Conservation (phyloP, 2,113 vertebrate species). For the Myotis yumanensis region DNA sequence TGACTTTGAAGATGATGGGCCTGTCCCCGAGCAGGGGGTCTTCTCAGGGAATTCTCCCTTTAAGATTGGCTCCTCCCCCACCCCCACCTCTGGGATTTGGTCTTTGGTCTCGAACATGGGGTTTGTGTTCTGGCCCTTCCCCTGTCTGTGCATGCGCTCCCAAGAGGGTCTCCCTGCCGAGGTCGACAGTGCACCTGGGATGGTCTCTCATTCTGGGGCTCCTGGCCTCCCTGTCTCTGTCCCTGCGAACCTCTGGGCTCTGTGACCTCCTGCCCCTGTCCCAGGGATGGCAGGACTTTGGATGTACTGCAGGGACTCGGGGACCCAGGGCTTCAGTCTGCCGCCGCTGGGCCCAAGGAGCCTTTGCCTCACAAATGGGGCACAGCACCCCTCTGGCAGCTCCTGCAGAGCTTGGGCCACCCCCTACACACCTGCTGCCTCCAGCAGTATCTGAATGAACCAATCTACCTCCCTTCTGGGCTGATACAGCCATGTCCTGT, state of each 20-base stretch:
- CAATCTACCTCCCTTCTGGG: not conserved
- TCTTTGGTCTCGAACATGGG: constrained; percentile 17
- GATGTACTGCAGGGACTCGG: not conserved
- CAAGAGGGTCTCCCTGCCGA: not conserved
- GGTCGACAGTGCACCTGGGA: constrained; percentile 8
- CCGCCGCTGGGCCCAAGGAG: constrained; percentile 11
- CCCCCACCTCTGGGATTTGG: not conserved
- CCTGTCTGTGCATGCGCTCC: constrained; percentile 72
- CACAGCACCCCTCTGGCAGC: constrained; percentile 66
- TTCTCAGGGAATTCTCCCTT: constrained; percentile 73
- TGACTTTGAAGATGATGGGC: not conserved
- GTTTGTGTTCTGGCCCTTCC: constrained; percentile 1
- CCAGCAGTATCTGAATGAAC: not conserved
- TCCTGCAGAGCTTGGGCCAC: not conserved
- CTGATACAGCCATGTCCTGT: not conserved
- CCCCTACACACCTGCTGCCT: not conserved
- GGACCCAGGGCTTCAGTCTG: not conserved
- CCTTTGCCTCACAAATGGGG: constrained; percentile 32
- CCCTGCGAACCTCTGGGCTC: not conserved
- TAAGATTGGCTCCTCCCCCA: constrained; percentile 66
- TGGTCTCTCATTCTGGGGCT: constrained; percentile 7
- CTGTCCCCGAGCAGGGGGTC: not conserved
- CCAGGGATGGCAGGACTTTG: not conserved
- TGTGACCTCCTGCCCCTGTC: constrained; percentile 8
- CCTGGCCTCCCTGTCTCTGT: not conserved